Evolutionary conservation across 1,140 invertebrate genomes (phyloP).

Genomic region (Ceratosolen fusciceps): DNA sequence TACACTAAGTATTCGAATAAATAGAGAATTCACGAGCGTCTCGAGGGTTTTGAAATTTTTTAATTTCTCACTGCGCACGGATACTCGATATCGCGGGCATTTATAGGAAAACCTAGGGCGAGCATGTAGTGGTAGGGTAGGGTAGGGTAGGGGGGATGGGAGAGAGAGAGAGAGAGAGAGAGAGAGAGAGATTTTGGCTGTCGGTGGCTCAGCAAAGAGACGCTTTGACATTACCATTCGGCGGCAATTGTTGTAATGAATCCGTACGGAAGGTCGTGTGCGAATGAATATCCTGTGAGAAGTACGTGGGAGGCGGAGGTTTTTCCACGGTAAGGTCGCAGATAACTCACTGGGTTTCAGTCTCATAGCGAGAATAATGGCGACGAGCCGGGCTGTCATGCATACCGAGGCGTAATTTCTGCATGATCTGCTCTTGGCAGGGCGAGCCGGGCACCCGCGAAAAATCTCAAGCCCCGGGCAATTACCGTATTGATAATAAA

Average conservation of each 20-base stretch:
- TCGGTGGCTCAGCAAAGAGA: too few species aligned
- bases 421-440: neutral
- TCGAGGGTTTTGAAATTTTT: neutral
- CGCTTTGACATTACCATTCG: too few species aligned
- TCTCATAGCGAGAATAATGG: neutral
- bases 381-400: neutral
- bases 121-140: too few species aligned
- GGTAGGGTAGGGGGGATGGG: too few species aligned
- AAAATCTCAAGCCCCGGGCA: slow-evolving; percentile 32
- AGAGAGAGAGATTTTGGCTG: too few species aligned
- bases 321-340: neutral
- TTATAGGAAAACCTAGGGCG: too few species aligned
- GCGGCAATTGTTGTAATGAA: too few species aligned
- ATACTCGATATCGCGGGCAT: neutral
- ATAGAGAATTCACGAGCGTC: neutral
- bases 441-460: slow-evolving; percentile 12
- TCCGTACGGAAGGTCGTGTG: too few species aligned
- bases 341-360: neutral
- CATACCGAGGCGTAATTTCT: slow-evolving; percentile 4
- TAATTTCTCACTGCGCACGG: neutral
- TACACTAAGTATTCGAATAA: neutral
- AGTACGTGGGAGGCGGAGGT: too few species aligned
- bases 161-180: too few species aligned
- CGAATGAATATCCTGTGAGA: too few species aligned
- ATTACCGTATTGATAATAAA: slow-evolving; percentile 51